Evolutionary conservation across 1,140 invertebrate species (phyloP), one percentile per base, ranked within the genome.

Genomic region (Rhynchophorus ferrugineus): DNA sequence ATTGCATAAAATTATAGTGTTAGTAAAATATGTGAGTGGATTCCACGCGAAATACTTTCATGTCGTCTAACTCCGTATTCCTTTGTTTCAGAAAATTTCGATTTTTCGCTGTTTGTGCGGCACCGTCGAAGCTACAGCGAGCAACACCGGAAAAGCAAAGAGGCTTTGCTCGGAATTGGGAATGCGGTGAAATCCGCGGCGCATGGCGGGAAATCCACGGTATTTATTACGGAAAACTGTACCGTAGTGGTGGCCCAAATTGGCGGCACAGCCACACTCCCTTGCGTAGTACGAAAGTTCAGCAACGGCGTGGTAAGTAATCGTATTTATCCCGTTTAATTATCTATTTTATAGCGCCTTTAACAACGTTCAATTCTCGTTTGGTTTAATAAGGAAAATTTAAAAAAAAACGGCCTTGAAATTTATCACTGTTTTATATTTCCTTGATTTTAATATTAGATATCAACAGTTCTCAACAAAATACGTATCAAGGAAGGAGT

Each of bases 231-330:
- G 13, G 72, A 74, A 59, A 77, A 77, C 54, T 76, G 74, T 49
- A 76, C 75, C 22, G 75, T 82, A 24, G 78, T 85, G 33, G 75
- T 80, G n/a, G 82, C 83, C 14, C 83, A 86, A 69, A 81, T 77
- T 51, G 83, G 82, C 44, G 80, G 82, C 33, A 81, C 81, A 11
- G 83, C 83, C 34, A 79, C 77, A 48, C 70, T 87, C 37, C 83
- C 83, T 17, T 85, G 84, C 69, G 79, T 80, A 60, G 78, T 84
- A 35, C 74, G 75, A 59, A 81, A 84, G 59, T 76, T 80, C 49
- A 80, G 78, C 20, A 81, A 78, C 44, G 84, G 82, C 57, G 83
- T 83, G 66, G 84, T 85, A 73, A 82, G 82, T 77, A 43, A 17
- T 24, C 6, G 18, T 44, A 44, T n/a, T 20, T 19, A 43, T 43